phyloP scores from a whole-genome alignment of 2,797 vertebrate genomes.

The Leucoraja ocellata region DNA sequence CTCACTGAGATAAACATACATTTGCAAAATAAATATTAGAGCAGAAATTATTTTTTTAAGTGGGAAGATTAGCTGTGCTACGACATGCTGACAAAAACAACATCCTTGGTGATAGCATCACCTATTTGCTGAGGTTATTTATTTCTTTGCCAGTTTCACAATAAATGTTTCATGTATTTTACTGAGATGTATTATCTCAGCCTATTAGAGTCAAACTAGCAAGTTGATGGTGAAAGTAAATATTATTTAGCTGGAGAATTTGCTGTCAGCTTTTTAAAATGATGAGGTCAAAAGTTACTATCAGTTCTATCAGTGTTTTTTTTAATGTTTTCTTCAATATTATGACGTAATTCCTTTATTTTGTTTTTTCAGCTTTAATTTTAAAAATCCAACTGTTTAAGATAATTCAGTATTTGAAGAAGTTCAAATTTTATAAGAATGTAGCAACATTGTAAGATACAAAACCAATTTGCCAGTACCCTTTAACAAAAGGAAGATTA shows the following conservation, averaged over 20 bases:
- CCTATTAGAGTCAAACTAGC: background rate
- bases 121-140: background rate
- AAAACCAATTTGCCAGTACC: background rate
- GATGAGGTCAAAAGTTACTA: background rate
- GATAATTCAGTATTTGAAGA: background rate
- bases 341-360: background rate
- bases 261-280: background rate
- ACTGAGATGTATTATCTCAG: background rate
- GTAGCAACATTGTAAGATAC: background rate
- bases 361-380: conserved; percentile 22
- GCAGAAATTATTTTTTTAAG: background rate
- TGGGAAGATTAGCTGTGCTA: background rate
- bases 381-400: background rate
- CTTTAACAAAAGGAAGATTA: background rate
- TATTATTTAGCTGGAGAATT: background rate
- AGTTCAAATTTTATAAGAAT: background rate
- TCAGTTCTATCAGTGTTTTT: background rate
- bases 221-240: background rate
- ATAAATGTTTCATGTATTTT: background rate
- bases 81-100: background rate
- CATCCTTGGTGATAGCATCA: background rate
- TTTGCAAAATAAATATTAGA: conserved; percentile 3
- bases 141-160: conserved; percentile 3
- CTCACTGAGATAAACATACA: background rate
- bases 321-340: background rate